phyloP scores from a whole-genome alignment of 2,888 invertebrate species.

The Zhuqinia jingwanae region DNA sequence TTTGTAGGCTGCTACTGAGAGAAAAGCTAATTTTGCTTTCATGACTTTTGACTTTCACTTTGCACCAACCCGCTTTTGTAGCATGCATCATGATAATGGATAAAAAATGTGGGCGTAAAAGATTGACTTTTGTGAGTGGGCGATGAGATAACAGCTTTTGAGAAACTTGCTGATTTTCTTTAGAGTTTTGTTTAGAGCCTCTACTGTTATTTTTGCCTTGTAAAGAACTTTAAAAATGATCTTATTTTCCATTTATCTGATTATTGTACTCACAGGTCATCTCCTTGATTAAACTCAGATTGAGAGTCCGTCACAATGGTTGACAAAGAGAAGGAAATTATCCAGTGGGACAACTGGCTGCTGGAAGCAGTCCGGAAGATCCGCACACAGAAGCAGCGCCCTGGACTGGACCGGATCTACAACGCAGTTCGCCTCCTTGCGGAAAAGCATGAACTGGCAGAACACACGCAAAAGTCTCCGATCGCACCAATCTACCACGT shows the following conservation, averaged over 20 bases:
- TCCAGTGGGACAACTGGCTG: slow-evolving; percentile 79
- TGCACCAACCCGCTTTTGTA: no score
- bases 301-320: slow-evolving; percentile 63
- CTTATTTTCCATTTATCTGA: no score
- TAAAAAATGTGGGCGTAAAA: slow-evolving; percentile 12
- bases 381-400: slow-evolving; percentile 78
- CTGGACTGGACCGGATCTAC: slow-evolving; percentile 78
- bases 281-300: slow-evolving; percentile 15
- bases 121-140: background rate
- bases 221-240: no score
- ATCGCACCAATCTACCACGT: slow-evolving; percentile 77
- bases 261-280: background rate
- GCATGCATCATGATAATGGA: no score
- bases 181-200: no score
- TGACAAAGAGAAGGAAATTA: slow-evolving; percentile 78
- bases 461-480: slow-evolving; percentile 76
- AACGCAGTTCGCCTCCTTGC: slow-evolving; percentile 78
- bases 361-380: slow-evolving; percentile 78
- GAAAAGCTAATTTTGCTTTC: no score
- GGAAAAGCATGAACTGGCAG: slow-evolving; percentile 78
- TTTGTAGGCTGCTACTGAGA: background rate
- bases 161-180: no score
- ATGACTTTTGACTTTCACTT: no score
- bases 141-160: background rate
- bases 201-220: no score